These are phyloP conservation scores for Venusia cambrica DNA, from an alignment of 2,888 invertebrate genomes.

Conservation along the genomic window DNA sequence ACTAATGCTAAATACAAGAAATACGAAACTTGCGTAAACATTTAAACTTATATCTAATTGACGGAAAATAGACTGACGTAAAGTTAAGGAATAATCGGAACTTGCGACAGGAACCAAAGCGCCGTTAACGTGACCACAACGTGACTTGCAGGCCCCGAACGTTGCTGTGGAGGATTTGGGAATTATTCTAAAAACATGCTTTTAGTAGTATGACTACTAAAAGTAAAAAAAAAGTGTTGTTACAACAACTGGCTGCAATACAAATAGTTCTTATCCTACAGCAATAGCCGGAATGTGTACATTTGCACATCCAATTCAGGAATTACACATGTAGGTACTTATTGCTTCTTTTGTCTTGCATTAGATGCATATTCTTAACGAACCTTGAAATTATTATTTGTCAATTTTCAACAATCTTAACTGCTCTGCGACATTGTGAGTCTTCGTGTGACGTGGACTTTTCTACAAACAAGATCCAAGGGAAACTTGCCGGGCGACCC, in stretches of 20 bases:
- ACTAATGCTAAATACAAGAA: slow-evolving; percentile 23
- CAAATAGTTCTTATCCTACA: too few relatives aligned
- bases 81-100: slow-evolving; percentile 4
- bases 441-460: too few relatives aligned
- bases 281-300: slow-evolving; percentile 3
- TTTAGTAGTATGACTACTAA: too few relatives aligned
- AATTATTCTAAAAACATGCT: too few relatives aligned
- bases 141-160: too few relatives aligned
- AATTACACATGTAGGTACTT: slow-evolving; percentile 8
- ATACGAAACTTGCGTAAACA: slow-evolving; percentile 27
- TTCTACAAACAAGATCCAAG: too few relatives aligned
- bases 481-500: too few relatives aligned
- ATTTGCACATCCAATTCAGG: slow-evolving; percentile 9
- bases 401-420: slow-evolving; percentile 1
- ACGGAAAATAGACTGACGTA: slow-evolving; percentile 18
- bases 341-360: slow-evolving; percentile 15
- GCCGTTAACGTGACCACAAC: too few relatives aligned
- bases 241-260: too few relatives aligned
- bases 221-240: too few relatives aligned
- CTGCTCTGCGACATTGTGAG: too few relatives aligned
- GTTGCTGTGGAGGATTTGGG: slow-evolving; percentile 2
- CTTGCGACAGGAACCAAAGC: too few relatives aligned
- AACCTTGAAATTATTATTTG: slow-evolving; percentile 1
- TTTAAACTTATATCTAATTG: slow-evolving; percentile 38
- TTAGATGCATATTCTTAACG: slow-evolving; percentile 7